These are phyloP conservation scores for Epizoanthus illoricatus DNA, from an alignment of 92 coral and sea anemone species.

Conservation along the genomic window DNA sequence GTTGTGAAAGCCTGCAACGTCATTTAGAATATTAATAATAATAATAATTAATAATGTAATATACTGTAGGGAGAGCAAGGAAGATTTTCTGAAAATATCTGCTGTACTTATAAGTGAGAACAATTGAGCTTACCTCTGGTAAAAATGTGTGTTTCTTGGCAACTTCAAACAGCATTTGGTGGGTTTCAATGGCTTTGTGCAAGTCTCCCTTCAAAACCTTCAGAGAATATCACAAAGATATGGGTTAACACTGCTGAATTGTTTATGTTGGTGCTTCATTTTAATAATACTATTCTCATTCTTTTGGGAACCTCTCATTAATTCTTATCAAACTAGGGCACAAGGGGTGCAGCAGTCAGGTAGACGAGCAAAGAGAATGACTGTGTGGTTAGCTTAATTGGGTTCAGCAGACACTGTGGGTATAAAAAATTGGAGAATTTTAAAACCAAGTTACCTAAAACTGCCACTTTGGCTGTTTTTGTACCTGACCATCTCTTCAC, in stretches of 20 bases:
- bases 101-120: background rate
- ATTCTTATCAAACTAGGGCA: no score
- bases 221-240: background rate
- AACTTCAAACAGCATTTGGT: conserved; percentile 95
- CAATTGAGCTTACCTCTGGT: conserved; percentile 77
- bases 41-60: background rate
- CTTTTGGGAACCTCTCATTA: no score
- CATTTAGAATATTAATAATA: background rate
- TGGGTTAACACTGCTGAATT: background rate
- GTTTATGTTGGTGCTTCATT: no score
- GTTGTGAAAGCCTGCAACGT: conserved; percentile 86
- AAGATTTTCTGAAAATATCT: background rate
- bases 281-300: no score
- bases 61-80: background rate
- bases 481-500: no score
- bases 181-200: conserved; percentile 93
- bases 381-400: no score
- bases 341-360: no score
- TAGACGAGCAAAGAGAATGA: no score
- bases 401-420: no score
- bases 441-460: no score
- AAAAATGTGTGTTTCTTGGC: conserved; percentile 95
- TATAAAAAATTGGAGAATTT: no score
- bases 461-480: no score
- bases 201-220: conserved; percentile 96